These are phyloP conservation scores for Napeogenes sylphis DNA, from an alignment of 2,888 invertebrate genomes.

Conservation along the genomic window DNA sequence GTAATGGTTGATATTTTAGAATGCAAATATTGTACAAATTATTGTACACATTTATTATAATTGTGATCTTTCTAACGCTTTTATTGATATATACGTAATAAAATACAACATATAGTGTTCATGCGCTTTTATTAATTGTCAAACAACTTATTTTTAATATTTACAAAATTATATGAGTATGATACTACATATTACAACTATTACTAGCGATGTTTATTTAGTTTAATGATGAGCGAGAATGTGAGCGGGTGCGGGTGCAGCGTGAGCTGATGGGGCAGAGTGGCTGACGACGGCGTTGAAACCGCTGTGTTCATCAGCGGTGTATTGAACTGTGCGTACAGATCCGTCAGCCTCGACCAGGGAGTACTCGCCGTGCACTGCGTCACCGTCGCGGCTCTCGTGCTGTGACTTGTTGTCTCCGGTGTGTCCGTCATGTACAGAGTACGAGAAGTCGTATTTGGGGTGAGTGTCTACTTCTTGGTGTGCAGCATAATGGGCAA, in stretches of 20 bases:
- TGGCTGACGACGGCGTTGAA: conserved; percentile 56
- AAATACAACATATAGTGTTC: too few species aligned
- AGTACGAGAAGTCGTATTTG: conserved; percentile 75
- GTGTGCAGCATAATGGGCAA: conserved; percentile 47
- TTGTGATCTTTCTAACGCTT: too few species aligned
- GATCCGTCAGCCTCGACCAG: conserved; percentile 74
- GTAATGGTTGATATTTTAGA: too few species aligned
- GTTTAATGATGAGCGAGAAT: conserved; percentile 8
- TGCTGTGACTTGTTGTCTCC: conserved; percentile 72
- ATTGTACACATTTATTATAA: too few species aligned
- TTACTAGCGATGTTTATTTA: conserved; percentile 12
- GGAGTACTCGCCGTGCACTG: conserved; percentile 63
- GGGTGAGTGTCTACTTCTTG: conserved; percentile 54
- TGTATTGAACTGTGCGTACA: conserved; percentile 73
- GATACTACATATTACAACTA: background rate
- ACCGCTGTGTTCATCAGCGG: conserved; percentile 71
- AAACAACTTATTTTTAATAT: too few species aligned
- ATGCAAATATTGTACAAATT: too few species aligned
- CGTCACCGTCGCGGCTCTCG: conserved; percentile 41
- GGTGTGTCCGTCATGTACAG: conserved; percentile 75
- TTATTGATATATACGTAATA: too few species aligned
- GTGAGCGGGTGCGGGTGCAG: conserved; percentile 1
- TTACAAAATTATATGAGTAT: too few species aligned
- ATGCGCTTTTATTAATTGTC: too few species aligned
- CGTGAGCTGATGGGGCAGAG: conserved; percentile 5